phyloP scores from a whole-genome alignment of 2,888 invertebrate genomes.

The Polyommatus icarus region DNA sequence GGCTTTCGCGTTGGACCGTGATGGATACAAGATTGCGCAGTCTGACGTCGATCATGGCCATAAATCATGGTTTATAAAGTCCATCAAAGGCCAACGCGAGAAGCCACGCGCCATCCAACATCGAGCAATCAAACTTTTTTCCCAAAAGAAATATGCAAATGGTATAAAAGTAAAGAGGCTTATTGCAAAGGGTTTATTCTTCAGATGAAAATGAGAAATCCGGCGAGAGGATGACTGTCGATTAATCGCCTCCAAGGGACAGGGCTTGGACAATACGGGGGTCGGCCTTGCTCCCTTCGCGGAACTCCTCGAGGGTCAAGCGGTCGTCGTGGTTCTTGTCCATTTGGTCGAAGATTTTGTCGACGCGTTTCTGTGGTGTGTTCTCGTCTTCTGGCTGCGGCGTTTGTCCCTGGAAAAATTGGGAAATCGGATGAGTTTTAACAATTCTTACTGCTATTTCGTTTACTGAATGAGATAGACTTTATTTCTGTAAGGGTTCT shows the following conservation, averaged over 20 bases:
- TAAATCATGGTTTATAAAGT: neutral
- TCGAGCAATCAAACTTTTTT: constrained; percentile 16
- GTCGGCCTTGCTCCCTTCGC: constrained; percentile 98
- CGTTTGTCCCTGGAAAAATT: constrained; percentile 88
- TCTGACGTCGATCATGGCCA: neutral
- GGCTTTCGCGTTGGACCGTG: neutral
- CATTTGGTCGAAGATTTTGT: constrained; percentile 99
- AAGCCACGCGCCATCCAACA: neutral
- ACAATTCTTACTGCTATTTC: neutral
- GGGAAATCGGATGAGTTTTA: neutral
- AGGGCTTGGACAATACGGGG: constrained; percentile 98
- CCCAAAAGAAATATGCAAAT: neutral
- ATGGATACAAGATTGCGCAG: neutral
- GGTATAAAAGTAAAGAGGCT: constrained; percentile 34
- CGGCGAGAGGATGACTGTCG: constrained; percentile 75
- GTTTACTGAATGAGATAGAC: neutral
- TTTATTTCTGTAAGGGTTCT: too few species aligned
- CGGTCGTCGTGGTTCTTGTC: constrained; percentile 99
- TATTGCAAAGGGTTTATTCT: constrained; percentile 32
- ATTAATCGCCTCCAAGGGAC: constrained; percentile 89
- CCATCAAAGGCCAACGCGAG: neutral
- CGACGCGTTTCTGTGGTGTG: constrained; percentile 96
- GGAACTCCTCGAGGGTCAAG: constrained; percentile 96
- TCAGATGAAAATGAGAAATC: constrained; percentile 69
- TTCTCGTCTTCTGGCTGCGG: constrained; percentile 94